Percentiles rank a stretch among this genome's conserved stretches.
phyloP scores from a whole-genome alignment of 2,797 vertebrate genomes.

The Channa striata region DNA sequence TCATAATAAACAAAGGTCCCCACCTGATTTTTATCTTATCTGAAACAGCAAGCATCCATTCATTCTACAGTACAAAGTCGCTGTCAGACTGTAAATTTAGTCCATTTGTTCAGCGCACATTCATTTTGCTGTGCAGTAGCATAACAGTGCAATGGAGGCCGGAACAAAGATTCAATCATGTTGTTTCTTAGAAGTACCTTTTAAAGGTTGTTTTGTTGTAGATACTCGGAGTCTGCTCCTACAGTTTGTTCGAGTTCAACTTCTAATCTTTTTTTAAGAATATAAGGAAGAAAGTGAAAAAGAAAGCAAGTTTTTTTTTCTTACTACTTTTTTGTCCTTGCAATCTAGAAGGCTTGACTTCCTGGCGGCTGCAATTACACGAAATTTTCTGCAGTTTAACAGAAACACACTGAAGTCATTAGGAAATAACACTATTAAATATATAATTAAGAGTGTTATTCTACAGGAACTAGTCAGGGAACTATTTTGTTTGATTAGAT shows the following conservation, averaged over 20 bases:
- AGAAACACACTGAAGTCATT: too few relatives aligned
- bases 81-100: slow-evolving; percentile 11
- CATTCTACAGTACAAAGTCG: slow-evolving; percentile 10
- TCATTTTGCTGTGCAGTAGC: slow-evolving; percentile 5
- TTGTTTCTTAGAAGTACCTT: background rate
- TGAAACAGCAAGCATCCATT: slow-evolving; percentile 22
- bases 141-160: background rate
- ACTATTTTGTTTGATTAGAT: slow-evolving; percentile 1
- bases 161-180: slow-evolving; percentile 7
- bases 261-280: background rate
- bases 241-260: background rate
- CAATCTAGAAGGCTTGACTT: background rate
- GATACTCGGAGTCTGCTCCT: background rate
- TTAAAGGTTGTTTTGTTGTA: background rate
- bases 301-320: background rate
- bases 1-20: slow-evolving; percentile 10
- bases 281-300: background rate
- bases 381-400: background rate
- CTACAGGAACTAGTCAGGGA: background rate
- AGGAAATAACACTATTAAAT: background rate
- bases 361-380: background rate
- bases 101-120: slow-evolving; percentile 4
- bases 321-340: background rate
- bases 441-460: background rate
- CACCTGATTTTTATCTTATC: slow-evolving; percentile 24